Percentiles rank a stretch among this genome's conserved stretches.
Evolutionary conservation across 1,140 invertebrate species (phyloP).

Genomic region (Helicoverpa armigera): DNA sequence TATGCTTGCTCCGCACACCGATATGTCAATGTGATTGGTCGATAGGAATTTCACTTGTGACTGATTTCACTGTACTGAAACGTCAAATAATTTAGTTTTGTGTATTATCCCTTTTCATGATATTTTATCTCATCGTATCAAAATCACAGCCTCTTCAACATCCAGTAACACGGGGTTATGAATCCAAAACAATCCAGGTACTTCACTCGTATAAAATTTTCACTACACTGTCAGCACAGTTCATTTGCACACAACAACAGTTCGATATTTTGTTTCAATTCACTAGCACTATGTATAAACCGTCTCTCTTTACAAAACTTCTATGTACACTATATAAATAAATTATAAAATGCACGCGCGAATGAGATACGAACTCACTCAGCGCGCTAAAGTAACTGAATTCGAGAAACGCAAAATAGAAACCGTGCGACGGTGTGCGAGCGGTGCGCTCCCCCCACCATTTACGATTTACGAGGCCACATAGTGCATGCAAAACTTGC

Average conservation of each 20-base stretch:
- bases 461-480: conserved; percentile 83
- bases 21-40: conserved; percentile 59
- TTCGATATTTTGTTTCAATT: conserved; percentile 65
- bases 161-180: conserved; percentile 60
- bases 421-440: conserved; percentile 79
- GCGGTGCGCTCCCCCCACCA: conserved; percentile 79
- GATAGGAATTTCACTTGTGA: conserved; percentile 64
- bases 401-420: conserved; percentile 86
- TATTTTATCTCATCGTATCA: conserved; percentile 63
- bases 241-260: conserved; percentile 67
- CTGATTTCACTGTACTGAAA: conserved; percentile 75
- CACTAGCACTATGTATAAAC: conserved; percentile 71
- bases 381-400: conserved; percentile 82
- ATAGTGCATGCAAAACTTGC: conserved; percentile 68
- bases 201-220: conserved; percentile 63
- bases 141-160: conserved; percentile 77
- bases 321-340: conserved; percentile 72
- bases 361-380: conserved; percentile 70
- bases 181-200: conserved; percentile 68
- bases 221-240: conserved; percentile 75
- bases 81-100: conserved; percentile 73
- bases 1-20: conserved; percentile 50
- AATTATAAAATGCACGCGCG: conserved; percentile 78
- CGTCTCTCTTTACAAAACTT: conserved; percentile 69
- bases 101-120: conserved; percentile 57